Conservation (phyloP, 2,113 vertebrate genomes). For the Anolis carolinensis region DNA sequence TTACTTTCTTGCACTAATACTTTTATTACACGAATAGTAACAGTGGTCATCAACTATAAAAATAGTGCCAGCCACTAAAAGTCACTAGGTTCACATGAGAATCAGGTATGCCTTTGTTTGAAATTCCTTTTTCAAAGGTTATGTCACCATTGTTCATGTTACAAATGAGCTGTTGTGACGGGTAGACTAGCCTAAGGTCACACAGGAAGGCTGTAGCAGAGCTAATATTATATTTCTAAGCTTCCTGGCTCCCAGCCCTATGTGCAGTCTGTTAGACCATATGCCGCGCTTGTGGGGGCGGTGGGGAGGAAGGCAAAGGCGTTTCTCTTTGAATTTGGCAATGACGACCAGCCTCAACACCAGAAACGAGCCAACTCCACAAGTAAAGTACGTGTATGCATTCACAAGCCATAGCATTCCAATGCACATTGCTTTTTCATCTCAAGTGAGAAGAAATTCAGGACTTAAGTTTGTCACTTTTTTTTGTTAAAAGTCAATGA, state of each 20-base stretch:
- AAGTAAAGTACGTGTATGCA: conserved; percentile 4
- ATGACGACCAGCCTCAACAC: conserved; percentile 9
- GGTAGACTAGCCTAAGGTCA: conserved; percentile 9
- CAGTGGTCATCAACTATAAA: neutral
- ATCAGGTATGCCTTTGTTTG: neutral
- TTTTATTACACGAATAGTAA: neutral
- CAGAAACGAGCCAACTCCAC: neutral
- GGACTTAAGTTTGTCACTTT: neutral
- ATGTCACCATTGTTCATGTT: neutral
- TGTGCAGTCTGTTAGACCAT: conserved; percentile 9
- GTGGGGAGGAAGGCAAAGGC: conserved; percentile 2
- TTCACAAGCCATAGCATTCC: conserved; percentile 12
- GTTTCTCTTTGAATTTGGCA: conserved; percentile 33
- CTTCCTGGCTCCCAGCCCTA: neutral
- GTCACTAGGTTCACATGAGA: neutral
- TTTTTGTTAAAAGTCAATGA: neutral
- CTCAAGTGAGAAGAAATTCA: neutral
- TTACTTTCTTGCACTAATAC: neutral
- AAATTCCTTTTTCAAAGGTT: neutral
- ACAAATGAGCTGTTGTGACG: neutral
- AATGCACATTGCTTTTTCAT: rapidly evolving
- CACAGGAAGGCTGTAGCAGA: neutral
- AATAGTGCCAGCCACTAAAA: neutral
- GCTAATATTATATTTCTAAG: neutral
- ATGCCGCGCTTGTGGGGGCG: neutral